Conservation (phyloP, 2,797 vertebrate species). For the Sebastes trivittatus region DNA sequence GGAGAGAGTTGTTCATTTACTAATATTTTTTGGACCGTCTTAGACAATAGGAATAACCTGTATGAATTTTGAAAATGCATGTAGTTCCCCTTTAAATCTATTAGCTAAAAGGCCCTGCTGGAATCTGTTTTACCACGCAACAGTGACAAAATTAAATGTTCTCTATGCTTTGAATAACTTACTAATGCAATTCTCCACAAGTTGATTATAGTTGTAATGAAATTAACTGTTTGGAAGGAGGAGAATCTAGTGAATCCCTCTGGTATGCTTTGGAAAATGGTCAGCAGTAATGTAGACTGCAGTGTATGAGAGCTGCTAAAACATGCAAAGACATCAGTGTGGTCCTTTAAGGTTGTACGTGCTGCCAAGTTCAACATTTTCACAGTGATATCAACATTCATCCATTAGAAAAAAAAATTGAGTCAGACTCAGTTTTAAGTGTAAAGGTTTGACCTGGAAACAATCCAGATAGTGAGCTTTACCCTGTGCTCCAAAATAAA, state of each 20-base stretch:
- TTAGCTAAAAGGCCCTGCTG: background rate
- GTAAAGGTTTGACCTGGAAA: background rate
- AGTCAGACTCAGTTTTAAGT: background rate
- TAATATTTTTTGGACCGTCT: no score
- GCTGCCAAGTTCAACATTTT: background rate
- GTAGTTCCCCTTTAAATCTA: background rate
- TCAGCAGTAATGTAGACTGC: background rate
- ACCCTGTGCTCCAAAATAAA: background rate
- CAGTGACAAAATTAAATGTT: background rate
- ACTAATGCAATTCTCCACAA: background rate
- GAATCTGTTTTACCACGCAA: background rate
- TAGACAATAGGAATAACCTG: no score
- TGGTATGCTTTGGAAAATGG: background rate
- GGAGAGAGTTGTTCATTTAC: no score
- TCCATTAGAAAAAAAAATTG: background rate
- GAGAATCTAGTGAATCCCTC: background rate
- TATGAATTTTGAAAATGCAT: no score
- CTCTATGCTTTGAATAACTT: background rate
- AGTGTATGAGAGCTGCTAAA: background rate
- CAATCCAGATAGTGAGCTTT: background rate
- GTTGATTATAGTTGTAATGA: background rate
- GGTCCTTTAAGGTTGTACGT: background rate
- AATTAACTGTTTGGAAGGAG: background rate
- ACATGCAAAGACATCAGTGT: background rate
- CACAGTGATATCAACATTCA: background rate